Evolutionary conservation across 2,113 vertebrate species (phyloP).

Genomic region (Dipodomys merriami): DNA sequence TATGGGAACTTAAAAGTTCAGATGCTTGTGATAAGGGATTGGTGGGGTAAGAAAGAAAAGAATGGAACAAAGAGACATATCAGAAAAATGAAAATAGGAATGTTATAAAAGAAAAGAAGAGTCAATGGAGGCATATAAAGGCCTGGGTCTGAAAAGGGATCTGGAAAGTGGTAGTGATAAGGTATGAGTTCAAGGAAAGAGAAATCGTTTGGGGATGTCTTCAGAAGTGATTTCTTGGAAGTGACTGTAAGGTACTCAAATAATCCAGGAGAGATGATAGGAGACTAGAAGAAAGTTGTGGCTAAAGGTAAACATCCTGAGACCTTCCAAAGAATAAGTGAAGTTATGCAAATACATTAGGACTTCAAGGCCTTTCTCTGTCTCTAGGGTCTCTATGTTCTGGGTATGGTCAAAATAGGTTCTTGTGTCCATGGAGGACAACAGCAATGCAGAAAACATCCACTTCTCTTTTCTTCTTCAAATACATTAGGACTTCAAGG

Average conservation of each 20-base stretch:
- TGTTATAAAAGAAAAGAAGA: not conserved
- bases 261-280: not conserved
- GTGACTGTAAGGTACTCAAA: not conserved
- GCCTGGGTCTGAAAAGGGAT: not conserved
- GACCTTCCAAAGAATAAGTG: not conserved
- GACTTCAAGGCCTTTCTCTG: not conserved
- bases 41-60: not conserved
- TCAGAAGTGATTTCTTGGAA: conserved; percentile 13
- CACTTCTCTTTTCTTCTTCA: not conserved
- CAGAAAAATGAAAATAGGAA: not conserved
- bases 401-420: not conserved
- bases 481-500: not conserved
- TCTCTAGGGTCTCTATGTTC: not conserved
- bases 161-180: not conserved
- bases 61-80: not conserved
- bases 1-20: not conserved
- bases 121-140: not conserved
- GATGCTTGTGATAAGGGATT: not conserved
- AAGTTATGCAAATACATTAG: not conserved
- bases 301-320: not conserved
- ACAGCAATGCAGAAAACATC: not conserved
- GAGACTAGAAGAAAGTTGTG: not conserved
- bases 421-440: not conserved
- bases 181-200: not conserved
- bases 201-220: not conserved